Evolutionary conservation across 92 coral and sea anemone species (phyloP), one percentile per base, ranked within the genome.

Genomic region (Actinernus sp.): DNA sequence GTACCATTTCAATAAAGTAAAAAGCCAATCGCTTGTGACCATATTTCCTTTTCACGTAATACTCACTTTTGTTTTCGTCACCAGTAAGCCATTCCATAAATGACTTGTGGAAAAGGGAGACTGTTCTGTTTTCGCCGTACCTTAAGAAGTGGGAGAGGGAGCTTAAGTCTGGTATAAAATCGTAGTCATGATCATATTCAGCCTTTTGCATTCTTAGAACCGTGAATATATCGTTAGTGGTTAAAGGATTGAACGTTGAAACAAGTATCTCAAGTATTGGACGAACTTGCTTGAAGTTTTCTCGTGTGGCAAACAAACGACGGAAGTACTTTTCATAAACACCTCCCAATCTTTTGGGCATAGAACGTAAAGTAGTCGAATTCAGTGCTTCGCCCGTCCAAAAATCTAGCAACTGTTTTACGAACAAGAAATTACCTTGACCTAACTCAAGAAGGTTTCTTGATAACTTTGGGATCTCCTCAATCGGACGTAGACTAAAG

Each of bases 401-500:
- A 59, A 65, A 76, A 39, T 71, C 31, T 33, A 84, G 48, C 63
- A 86, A 76, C 11, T 65, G 80, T 21, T 83, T 84, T 14, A 78
- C 72, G 56, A 77, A 83, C 63, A 88, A 40, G 58, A 88, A 88
- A 37, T 88, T 88, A 0, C 89, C 93, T 27, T 81, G 88, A 32
- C 88, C 79, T 28, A 55, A 68, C 18, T 25, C 19, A 5, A 70
- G 67, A 8, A 58, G 24, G 21, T 58, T 16, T 34, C 37, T 29
- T 14, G 64, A 58, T 17, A 73, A 26, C 49, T 34, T 62, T 1
- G 52, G 59, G 0, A 46, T 62, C 14, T 55, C 48, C 46, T 43
- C 32, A 25, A 60, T 21, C 16, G 32, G 20, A 21, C 31, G 17
- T 12, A 40, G 37, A 2, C 63, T 55, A 37, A 68, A 68, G 62